phyloP scores from a whole-genome alignment of 2,888 invertebrate genomes.

The Aphodius sticticus region DNA sequence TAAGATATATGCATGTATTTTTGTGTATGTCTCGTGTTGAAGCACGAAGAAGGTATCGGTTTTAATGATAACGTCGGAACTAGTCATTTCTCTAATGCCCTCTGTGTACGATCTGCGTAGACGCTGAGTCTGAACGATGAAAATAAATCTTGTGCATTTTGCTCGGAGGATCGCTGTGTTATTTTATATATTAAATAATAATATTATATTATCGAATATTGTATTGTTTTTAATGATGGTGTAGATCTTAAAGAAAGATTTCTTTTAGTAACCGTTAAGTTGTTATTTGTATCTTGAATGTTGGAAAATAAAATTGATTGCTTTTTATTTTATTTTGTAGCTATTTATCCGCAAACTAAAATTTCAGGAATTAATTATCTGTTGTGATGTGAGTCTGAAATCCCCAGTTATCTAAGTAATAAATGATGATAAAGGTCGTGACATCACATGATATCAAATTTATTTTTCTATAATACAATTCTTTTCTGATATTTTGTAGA shows the following conservation, averaged over 20 bases:
- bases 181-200: constrained; percentile 17
- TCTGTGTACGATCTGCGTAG: background rate
- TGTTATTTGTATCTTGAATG: constrained; percentile 36
- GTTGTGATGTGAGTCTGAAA: too few species aligned
- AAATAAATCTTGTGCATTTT: constrained; percentile 35
- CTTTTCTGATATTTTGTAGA: too few species aligned
- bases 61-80: constrained; percentile 12
- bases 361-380: too few species aligned
- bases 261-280: constrained; percentile 29
- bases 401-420: too few species aligned
- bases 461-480: too few species aligned
- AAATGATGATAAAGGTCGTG: too few species aligned
- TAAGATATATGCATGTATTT: background rate
- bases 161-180: constrained; percentile 29
- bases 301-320: constrained; percentile 33
- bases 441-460: too few species aligned
- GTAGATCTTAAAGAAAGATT: constrained; percentile 27
- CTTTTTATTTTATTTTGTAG: constrained; percentile 30
- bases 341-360: background rate
- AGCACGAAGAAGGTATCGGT: background rate
- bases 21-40: background rate
- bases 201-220: constrained; percentile 29
- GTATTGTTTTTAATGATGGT: constrained; percentile 28
- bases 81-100: constrained; percentile 13
- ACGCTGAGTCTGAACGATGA: constrained; percentile 11